A percentile compares a stretch with the other conserved stretches of the same genome.
These are phyloP conservation scores for Caenorhabditis inopinata DNA, from an alignment of 1,140 invertebrate genomes.

Conservation along the genomic window DNA sequence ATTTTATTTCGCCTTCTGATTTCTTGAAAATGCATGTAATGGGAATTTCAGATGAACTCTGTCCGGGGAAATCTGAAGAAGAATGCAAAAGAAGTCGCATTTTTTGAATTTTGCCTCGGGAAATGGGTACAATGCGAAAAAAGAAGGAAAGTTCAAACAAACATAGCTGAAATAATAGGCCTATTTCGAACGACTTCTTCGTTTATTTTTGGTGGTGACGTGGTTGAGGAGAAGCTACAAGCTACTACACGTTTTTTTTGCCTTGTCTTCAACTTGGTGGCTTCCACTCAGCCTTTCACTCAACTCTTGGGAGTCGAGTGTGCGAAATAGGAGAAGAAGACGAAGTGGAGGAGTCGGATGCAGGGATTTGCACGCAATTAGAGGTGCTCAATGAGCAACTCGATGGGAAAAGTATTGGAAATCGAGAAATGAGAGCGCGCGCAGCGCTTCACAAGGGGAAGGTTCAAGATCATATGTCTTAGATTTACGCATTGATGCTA, in stretches of 20 bases:
- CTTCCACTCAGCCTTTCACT: slow-evolving; percentile 27
- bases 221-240: background rate
- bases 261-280: background rate
- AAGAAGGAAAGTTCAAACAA: background rate
- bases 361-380: slow-evolving; percentile 30
- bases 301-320: slow-evolving; percentile 25
- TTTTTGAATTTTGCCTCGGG: too few species aligned
- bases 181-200: slow-evolving; percentile 32
- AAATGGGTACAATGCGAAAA: background rate
- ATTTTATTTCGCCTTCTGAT: too few species aligned
- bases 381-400: slow-evolving; percentile 23
- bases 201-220: slow-evolving; percentile 8
- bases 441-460: background rate
- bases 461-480: too few species aligned
- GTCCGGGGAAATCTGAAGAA: too few species aligned
- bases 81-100: too few species aligned
- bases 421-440: background rate
- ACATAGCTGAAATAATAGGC: background rate
- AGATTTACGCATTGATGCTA: too few species aligned
- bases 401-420: background rate
- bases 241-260: background rate
- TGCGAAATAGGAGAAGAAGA: background rate
- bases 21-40: too few species aligned
- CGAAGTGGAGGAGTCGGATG: background rate
- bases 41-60: too few species aligned